Base-by-base conservation (phyloP, 2,113 vertebrate species). In the Serranochromis macrocephalus region DNA sequence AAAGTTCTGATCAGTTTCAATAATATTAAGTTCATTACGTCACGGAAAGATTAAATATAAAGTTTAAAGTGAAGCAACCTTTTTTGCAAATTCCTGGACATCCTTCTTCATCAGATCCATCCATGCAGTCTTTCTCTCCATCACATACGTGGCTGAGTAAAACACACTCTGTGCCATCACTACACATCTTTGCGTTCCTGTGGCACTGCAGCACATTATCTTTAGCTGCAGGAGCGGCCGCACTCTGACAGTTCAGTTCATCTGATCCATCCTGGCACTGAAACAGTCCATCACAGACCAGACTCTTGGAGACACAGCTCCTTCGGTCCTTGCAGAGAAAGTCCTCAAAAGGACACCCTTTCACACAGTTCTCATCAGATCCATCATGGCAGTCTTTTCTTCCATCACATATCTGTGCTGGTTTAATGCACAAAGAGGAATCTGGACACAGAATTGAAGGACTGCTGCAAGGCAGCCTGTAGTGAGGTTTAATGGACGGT, bases 201-300 rank as follows among this genome's bases (percentile, higher is more conserved):
- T 86, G 91, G 40, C 96, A 96, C 78, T 88, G 95, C n/a, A 94
- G 57, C 9, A 54, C 4, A 4, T 53, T 0, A 4, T 51, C 0
- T 5, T 4, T 13, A 26, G 83, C 12, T 4, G 31, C 2, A 17
- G 21, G 63, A 9, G 47, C 1, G 4, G 51, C 2, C 7, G 26
- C 24, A 4, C 33, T 90, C 0, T 0, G 84, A 96, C 98, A 98
- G 73, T 66, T 73, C 0, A 3, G 1, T 55, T 98, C 98, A 11
- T 98, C 98, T 0, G 97, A 99, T 40, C 96, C 96, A 0, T 99
- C 97, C 0, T 87, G 68, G 66, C 98, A 99, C 12, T 98, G 96
- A 1, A 79, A 63, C 4, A 94, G 93, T 1, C 98, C 97, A 4
- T 98, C 97, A 1, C 98, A 98, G 8, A 53, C 97, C 55, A 94